Percentiles rank a stretch among this genome's conserved stretches.
Conservation (phyloP, 1,140 invertebrate genomes). For the Plutomurus gul region DNA sequence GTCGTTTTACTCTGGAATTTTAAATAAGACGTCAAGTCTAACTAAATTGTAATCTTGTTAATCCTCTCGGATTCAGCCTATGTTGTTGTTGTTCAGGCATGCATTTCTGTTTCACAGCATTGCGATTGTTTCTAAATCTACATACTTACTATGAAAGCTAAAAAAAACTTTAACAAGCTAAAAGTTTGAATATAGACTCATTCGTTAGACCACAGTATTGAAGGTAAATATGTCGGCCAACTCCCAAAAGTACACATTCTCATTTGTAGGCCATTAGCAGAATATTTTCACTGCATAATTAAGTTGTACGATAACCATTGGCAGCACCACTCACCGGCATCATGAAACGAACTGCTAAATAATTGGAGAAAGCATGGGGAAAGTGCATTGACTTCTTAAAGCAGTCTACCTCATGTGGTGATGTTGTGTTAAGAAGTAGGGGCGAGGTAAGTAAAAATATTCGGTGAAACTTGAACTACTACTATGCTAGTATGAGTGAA, state of each 20-base stretch:
- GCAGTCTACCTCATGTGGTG: neutral
- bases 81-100: too few species aligned
- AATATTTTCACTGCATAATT: neutral
- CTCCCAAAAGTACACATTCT: too few species aligned
- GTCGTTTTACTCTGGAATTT: neutral
- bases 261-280: neutral
- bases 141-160: too few species aligned
- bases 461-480: neutral
- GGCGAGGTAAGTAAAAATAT: neutral
- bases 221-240: too few species aligned
- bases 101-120: too few species aligned
- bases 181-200: too few species aligned
- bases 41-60: neutral
- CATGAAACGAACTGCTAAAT: neutral
- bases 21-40: conserved; percentile 6
- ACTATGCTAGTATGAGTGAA: neutral
- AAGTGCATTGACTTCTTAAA: neutral
- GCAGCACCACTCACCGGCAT: neutral
- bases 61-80: too few species aligned
- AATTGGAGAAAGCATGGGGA: neutral
- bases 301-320: neutral
- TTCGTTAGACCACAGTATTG: too few species aligned
- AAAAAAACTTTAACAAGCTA: too few species aligned
- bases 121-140: too few species aligned
- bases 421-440: neutral